These are phyloP conservation scores for Tiliacea citrago DNA, from an alignment of 2,888 invertebrate genomes.

Conservation along the genomic window DNA sequence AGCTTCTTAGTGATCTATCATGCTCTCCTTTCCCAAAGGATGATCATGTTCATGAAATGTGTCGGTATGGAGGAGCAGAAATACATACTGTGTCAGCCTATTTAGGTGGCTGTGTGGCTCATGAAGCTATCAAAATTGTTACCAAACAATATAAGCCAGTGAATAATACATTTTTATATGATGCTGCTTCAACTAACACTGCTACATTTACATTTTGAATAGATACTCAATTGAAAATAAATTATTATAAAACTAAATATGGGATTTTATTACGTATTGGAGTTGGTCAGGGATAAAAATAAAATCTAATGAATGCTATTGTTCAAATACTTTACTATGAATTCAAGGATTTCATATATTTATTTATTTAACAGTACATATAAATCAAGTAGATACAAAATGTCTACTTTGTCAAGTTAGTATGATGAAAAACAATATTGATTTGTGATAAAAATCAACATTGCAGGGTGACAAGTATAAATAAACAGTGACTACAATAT, in stretches of 20 bases:
- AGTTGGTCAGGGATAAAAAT: conserved; percentile 51
- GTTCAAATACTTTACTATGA: conserved; percentile 70
- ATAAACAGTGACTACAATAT: conserved; percentile 75
- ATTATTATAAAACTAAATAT: conserved; percentile 58
- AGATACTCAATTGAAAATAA: conserved; percentile 61
- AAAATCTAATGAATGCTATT: conserved; percentile 56
- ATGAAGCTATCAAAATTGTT: conserved; percentile 98
- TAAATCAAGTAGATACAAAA: conserved; percentile 62
- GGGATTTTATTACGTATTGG: conserved; percentile 48
- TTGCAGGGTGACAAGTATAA: conserved; percentile 66
- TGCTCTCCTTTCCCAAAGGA: conserved; percentile 95
- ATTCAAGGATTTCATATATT: conserved; percentile 66
- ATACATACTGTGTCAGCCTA: conserved; percentile 98
- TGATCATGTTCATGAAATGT: conserved; percentile 98
- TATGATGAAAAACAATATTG: conserved; percentile 64
- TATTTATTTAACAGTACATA: conserved; percentile 63
- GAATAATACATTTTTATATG: conserved; percentile 98
- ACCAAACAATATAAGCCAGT: conserved; percentile 99
- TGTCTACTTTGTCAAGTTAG: conserved; percentile 68
- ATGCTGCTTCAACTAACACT: conserved; percentile 97
- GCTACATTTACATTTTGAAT: conserved; percentile 94
- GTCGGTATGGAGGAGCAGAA: conserved; percentile 98
- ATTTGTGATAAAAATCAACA: conserved; percentile 58
- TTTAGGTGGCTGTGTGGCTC: conserved; percentile 97
- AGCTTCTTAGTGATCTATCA: conserved; percentile 96